A percentile compares a stretch with the other conserved stretches of the same genome.
Conservation (phyloP, 2,888 invertebrate species). For the Acleris holmiana region DNA sequence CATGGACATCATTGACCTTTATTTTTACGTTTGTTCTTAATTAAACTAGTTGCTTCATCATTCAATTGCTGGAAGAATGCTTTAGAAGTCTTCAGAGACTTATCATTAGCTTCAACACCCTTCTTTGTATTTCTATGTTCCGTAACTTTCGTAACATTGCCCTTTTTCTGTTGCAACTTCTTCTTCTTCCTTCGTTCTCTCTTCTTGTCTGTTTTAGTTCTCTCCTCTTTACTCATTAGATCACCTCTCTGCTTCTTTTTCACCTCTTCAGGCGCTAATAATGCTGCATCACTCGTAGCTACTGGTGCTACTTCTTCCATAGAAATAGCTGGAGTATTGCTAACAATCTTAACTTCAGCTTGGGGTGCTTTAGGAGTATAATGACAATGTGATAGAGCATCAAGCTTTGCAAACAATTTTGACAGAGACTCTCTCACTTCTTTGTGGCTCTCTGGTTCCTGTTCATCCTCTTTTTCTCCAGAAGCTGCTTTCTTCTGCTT, state of each 20-base stretch:
- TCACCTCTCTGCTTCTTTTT: constrained; percentile 85
- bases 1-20: constrained; percentile 51
- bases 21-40: constrained; percentile 66
- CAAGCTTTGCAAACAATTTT: constrained; percentile 92
- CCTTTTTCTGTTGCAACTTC: constrained; percentile 86
- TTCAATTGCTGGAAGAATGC: constrained; percentile 95
- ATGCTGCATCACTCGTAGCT: constrained; percentile 91
- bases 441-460: constrained; percentile 90
- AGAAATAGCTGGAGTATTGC: constrained; percentile 94
- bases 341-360: constrained; percentile 95
- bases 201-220: constrained; percentile 93
- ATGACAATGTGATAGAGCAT: constrained; percentile 96
- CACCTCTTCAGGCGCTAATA: constrained; percentile 97
- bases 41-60: constrained; percentile 85
- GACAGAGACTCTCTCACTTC: constrained; percentile 91
- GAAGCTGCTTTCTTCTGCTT: constrained; percentile 85
- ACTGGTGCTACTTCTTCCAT: constrained; percentile 98
- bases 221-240: constrained; percentile 89
- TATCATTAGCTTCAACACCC: constrained; percentile 84
- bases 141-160: constrained; percentile 69
- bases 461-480: constrained; percentile 84
- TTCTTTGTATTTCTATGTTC: constrained; percentile 83
- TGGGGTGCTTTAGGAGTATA: constrained; percentile 94
- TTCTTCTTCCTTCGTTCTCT: constrained; percentile 95
- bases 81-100: constrained; percentile 86